Conservation (phyloP, 2,113 vertebrate species). For the Tenebrosternarchus preto region DNA sequence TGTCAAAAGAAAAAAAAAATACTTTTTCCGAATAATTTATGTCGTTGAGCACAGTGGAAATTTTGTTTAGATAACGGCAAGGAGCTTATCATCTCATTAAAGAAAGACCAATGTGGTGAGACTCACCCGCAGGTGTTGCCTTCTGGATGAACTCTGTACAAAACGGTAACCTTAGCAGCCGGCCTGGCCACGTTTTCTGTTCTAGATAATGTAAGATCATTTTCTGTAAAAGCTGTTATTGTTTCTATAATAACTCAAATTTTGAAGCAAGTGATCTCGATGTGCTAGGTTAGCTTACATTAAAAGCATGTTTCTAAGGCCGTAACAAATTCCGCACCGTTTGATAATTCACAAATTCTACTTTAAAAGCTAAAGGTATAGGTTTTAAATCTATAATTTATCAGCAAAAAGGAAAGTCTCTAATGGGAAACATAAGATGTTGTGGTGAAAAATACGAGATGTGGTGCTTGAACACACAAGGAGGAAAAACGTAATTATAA, state of each 20-base stretch:
- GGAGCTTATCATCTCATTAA: conserved; percentile 32
- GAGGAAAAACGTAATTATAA: conserved; percentile 32
- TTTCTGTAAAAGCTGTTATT: too few species aligned
- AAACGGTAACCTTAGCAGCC: background rate
- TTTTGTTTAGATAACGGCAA: conserved; percentile 32
- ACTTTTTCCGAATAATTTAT: background rate
- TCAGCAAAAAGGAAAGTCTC: too few species aligned
- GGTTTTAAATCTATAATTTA: too few species aligned
- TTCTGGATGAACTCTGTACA: conserved; percentile 11
- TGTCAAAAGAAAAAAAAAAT: background rate
- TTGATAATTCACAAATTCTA: too few species aligned
- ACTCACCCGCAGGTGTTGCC: conserved; percentile 39
- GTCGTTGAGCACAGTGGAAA: conserved; percentile 12
- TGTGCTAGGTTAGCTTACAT: too few species aligned
- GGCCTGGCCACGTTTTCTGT: background rate
- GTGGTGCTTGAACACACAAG: conserved; percentile 15
- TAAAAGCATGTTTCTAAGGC: too few species aligned
- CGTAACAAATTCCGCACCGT: too few species aligned
- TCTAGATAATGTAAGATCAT: background rate
- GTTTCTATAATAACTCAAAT: background rate
- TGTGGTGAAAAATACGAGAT: too few species aligned
- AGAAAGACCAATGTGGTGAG: background rate
- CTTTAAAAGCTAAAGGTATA: too few species aligned
- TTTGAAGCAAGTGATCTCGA: background rate
- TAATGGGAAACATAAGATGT: too few species aligned